Conservation (phyloP, 2,888 invertebrate species). For the Tuta absoluta region DNA sequence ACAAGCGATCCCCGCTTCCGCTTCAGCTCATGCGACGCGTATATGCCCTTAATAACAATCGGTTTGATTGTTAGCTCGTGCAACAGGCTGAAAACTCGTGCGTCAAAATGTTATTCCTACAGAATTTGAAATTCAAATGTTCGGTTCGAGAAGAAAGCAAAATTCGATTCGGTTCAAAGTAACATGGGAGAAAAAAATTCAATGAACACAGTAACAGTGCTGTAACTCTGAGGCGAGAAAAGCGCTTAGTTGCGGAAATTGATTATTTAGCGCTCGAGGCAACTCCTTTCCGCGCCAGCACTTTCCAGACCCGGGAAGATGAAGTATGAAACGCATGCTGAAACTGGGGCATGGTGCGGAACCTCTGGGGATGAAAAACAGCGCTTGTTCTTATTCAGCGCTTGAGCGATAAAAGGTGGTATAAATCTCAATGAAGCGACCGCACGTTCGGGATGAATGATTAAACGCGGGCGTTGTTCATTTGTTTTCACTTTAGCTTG, state of each 20-base stretch:
- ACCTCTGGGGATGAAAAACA: constrained; percentile 12
- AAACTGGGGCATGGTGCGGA: constrained; percentile 3
- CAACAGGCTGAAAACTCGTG: constrained; percentile 22
- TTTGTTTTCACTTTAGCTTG: constrained; percentile 76
- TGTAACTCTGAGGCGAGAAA: constrained; percentile 9
- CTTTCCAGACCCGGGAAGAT: constrained; percentile 5
- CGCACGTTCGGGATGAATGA: constrained; percentile 69
- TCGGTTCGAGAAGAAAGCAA: constrained; percentile 4
- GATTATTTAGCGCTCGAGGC: constrained; percentile 23
- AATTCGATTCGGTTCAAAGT: constrained; percentile 5
- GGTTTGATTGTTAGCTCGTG: constrained; percentile 21
- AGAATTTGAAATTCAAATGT: constrained; percentile 21
- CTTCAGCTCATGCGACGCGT: constrained; percentile 26
- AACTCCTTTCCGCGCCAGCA: constrained; percentile 14
- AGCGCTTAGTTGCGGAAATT: constrained; percentile 26
- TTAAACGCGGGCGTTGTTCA: constrained; percentile 73
- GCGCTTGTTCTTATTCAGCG: constrained; percentile 30
- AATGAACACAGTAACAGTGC: constrained; percentile 12
- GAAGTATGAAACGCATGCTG: constrained; percentile 17
- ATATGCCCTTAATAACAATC: constrained; percentile 25
- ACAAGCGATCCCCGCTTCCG: constrained; percentile 34
- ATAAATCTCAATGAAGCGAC: constrained; percentile 72
- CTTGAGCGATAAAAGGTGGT: constrained; percentile 59
- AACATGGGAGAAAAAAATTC: constrained; percentile 15
- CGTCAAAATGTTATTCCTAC: constrained; percentile 15